Base-by-base conservation (phyloP, 2,888 invertebrate species). In the Lapara coniferarum region DNA sequence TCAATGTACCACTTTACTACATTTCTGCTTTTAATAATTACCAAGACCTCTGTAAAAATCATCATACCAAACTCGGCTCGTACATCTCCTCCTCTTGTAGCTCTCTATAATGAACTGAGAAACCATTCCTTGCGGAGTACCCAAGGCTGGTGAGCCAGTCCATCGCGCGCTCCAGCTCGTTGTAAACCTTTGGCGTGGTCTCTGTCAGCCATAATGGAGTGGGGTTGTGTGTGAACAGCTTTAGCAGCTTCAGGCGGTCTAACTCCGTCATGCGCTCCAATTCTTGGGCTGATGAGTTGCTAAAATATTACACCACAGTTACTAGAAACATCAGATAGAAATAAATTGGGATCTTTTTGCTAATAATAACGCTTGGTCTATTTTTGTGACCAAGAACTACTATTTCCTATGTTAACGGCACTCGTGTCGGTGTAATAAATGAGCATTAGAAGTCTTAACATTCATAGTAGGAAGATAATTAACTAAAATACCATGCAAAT, bases 101-200 rank as follows among this genome's bases (percentile, higher is more conserved):
- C 75, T 96, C 96, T 73, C 96, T 95, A 84, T 97, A 96, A 72
- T 97, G 92, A 0, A 96, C 96, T 53, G 96, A 94, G 78, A 96
- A 95, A 0, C 97, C 97, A 25, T 95, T 93, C 81, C 93, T 94
- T 0, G 97, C 97, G 0, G 97, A 95, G 71, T 95, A 95, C 0
- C 97, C 97, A 25, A 98, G 89, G 73, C 96, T 95, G 75, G 95
- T 95, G 25, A 97, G 94, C 96, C 97, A 97, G 68, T 95, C 94
- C 10, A 97, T 94, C 0, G 96, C 97, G 0, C 95, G 88, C n/a
- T 90, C 86, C 59, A 95, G 83, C 59, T 93, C 87, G 19, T 74
- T 80, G 63, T 78, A 72, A 52, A 71, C 70, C 3, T 66, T 70
- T 16, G 75, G 78, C 2, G 78, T 79, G 51, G 70, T 76, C 75